Base-by-base conservation (phyloP, 2,797 vertebrate species). In the Fratercula arctica region DNA sequence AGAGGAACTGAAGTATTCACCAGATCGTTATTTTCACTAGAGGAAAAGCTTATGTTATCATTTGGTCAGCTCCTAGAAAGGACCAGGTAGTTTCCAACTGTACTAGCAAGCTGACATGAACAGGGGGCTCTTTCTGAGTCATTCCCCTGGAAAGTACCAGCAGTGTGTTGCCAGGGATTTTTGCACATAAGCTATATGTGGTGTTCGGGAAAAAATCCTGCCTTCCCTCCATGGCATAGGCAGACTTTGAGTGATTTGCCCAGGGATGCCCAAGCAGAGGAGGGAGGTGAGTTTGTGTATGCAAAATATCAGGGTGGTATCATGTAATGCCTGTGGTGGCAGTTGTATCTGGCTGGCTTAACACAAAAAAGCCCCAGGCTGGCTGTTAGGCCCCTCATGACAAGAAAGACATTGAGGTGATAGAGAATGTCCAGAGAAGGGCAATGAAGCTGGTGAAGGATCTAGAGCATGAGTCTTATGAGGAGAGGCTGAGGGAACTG, bases 91-190 rank as follows among this genome's bases (percentile, higher is more conserved):
- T 86, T 96, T 96, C 73, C 87, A 84, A 64, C 67, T n/a, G 29
- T 59, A 39, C 26, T 24, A 57, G 24, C 31, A 63, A 11, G 9
- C 59, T 90, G 80, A 37, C 14, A 10, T 73, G 53, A 90, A 70
- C n/a, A 64, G 10, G 11, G 23, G 31, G 43, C 28, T 83, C 26
- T 60, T 87, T 69, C 51, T 74, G 85, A 87, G 89, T 91, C 78
- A 68, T 83, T 93, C 73, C 82, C 28, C 81, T 91, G 91, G 89
- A 84, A 95, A 95, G 94, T 72, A 87, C 87, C 81, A 2, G 60
- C 31, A 3, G 11, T 46, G 41, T 28, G 37, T 92, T 87, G 68
- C 50, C 24, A 48, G 43, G 64, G 61, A 56, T 77, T 92, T 95
- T 81, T 0, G 0, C 73, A 26, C 16, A 8, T 79, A 31, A 61